These are phyloP conservation scores for Drosophila neonasuta DNA, from an alignment of 2,888 invertebrate genomes.

Conservation along the genomic window DNA sequence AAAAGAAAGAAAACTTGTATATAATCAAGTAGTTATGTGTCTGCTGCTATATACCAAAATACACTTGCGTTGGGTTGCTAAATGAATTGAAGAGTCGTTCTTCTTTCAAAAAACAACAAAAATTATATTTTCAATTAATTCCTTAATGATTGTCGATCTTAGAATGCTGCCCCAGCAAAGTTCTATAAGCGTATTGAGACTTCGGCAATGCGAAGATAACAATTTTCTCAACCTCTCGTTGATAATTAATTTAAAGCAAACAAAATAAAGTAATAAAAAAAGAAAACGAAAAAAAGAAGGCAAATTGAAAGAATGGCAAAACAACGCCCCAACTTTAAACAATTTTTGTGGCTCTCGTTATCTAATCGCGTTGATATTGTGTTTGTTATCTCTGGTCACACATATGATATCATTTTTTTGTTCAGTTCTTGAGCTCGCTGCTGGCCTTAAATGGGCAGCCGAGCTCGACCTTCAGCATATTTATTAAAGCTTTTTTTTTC, in stretches of 20 bases:
- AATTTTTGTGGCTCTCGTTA: conserved; percentile 43
- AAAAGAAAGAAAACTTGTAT: conserved; percentile 14
- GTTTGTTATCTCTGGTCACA: conserved; percentile 66
- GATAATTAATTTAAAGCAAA: conserved; percentile 61
- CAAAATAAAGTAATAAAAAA: conserved; percentile 18
- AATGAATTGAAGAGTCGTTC: neutral
- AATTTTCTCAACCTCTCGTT: conserved; percentile 11
- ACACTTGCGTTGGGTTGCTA: neutral
- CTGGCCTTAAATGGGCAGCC: conserved; percentile 44
- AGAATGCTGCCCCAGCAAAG: neutral
- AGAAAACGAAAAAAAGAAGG: conserved; percentile 15
- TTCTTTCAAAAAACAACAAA: neutral
- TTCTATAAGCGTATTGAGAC: neutral
- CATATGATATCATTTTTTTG: conserved; percentile 64
- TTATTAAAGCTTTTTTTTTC: conserved; percentile 52
- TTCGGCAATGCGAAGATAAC: neutral
- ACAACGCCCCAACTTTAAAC: conserved; percentile 40
- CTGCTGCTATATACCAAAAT: conserved; percentile 3
- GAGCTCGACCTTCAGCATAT: conserved; percentile 68
- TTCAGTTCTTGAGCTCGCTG: conserved; percentile 32
- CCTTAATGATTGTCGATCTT: no score
- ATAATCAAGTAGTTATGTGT: conserved; percentile 10
- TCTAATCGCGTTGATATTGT: conserved; percentile 58
- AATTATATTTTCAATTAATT: neutral
- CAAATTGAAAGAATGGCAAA: conserved; percentile 11